Evolutionary conservation across 2,888 invertebrate species (phyloP), one percentile per base, ranked within the genome.

Genomic region (Troides aeacus): DNA sequence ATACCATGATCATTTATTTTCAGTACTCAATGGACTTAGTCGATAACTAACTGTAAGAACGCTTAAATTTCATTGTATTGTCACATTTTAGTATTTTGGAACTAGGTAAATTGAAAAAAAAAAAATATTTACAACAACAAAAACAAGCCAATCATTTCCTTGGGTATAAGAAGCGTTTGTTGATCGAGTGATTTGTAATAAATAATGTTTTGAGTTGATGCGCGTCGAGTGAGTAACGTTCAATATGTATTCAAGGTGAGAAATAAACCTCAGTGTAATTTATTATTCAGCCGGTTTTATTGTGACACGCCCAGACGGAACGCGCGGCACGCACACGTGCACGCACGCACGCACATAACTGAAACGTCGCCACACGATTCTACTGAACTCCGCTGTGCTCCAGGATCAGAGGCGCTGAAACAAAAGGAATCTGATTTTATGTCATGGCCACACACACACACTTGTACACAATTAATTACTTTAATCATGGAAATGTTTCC

Each of bases 261-360:
- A 90, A 90, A 92, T 90, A 92, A 92, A 93, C 88, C 92, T 92
- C 92, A 92, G 90, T 93, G 93, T 93, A 92, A 93, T 92, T 93
- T 93, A 93, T 91, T 90, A 90, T 81, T 80, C 79, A 78, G 65
- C 30, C 78, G 78, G 78, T 83, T 83, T 84, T 77, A 73, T 78
- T 79, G 73, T 59, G 39, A 39, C 39, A 39, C 39, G 39, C 39
- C 39, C 39, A 39, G 8, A 10, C 39, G 36, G n/a, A 15, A 8
- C 6, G 30, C n/a, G n/a, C 24, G 18, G 36, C 39, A 39, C 39
- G 39, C 39, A 7, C 39, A 1, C 39, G 8, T 8, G 7, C 39
- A 39, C 39, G 10, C 39, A 39, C 39, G 10, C 39, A 39, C 39
- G 36, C 36, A 39, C 10, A 30, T 30, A 4, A 30, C 30, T 30